These are phyloP conservation scores for Hydrolagus colliei DNA, from an alignment of 2,797 vertebrate species.

Conservation along the genomic window DNA sequence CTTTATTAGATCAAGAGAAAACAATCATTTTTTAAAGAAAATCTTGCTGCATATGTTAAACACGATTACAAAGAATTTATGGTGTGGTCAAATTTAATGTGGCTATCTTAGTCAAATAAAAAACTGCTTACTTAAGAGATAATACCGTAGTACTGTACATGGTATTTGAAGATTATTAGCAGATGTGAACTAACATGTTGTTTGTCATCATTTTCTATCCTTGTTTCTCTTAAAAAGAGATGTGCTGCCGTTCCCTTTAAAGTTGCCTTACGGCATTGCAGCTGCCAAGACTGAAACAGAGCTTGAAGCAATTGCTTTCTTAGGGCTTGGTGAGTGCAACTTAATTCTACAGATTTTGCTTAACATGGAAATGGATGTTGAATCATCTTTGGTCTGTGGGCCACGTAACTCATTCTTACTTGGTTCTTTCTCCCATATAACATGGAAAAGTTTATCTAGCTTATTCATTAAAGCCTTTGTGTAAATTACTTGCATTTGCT, in stretches of 20 bases:
- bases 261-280: slow-evolving; percentile 79
- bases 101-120: no score
- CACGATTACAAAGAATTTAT: not conserved
- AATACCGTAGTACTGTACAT: no score
- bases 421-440: not conserved
- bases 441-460: not conserved
- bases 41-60: not conserved
- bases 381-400: slow-evolving; percentile 35
- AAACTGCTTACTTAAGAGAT: no score
- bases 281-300: slow-evolving; percentile 81
- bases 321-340: slow-evolving; percentile 75
- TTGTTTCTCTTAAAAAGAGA: slow-evolving; percentile 61
- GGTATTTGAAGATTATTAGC: not conserved
- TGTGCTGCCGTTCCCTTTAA: slow-evolving; percentile 82
- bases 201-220: not conserved
- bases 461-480: not conserved
- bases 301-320: slow-evolving; percentile 82
- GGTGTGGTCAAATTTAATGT: no score
- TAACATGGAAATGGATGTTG: slow-evolving; percentile 28
- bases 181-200: not conserved
- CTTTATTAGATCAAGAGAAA: not conserved
- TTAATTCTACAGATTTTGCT: slow-evolving; percentile 32
- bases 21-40: not conserved
- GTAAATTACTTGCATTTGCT: not conserved
- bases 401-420: slow-evolving; percentile 39